These are phyloP conservation scores for Leptodactylus fuscus DNA, from an alignment of 2,113 vertebrate genomes.

Conservation along the genomic window DNA sequence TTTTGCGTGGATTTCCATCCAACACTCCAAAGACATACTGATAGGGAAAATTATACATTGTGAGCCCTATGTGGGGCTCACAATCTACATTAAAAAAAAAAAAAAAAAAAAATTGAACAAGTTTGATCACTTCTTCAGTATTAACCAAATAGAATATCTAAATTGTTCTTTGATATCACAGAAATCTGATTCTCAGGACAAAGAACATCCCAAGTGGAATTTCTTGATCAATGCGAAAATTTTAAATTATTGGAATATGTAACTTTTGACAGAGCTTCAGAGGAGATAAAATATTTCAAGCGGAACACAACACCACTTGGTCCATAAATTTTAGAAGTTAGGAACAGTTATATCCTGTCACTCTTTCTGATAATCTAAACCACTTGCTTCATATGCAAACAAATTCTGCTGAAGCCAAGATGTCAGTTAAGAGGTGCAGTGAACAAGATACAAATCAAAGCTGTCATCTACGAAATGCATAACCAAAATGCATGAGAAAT, in stretches of 20 bases:
- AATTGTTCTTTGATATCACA: too few relatives aligned
- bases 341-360: conserved; percentile 24
- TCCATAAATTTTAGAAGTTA: conserved; percentile 27
- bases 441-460: neutral
- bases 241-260: conserved; percentile 38
- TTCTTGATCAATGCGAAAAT: conserved; percentile 24
- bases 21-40: too few relatives aligned
- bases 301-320: neutral
- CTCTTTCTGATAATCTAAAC: conserved; percentile 42
- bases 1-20: too few relatives aligned
- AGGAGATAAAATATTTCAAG: conserved; percentile 13
- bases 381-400: conserved; percentile 5
- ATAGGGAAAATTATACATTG: too few relatives aligned
- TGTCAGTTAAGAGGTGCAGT: conserved; percentile 30
- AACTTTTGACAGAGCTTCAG: conserved; percentile 49
- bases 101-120: too few relatives aligned
- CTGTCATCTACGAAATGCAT: neutral
- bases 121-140: too few relatives aligned
- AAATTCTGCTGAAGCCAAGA: neutral
- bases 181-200: too few relatives aligned
- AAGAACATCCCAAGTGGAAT: conserved; percentile 6
- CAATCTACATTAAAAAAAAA: too few relatives aligned
- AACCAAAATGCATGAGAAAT: neutral
- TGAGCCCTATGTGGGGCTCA: too few relatives aligned
- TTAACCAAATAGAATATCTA: too few relatives aligned